Evolutionary conservation across 2,797 vertebrate species (phyloP), one percentile per base, ranked within the genome.

Genomic region (Avahi laniger): DNA sequence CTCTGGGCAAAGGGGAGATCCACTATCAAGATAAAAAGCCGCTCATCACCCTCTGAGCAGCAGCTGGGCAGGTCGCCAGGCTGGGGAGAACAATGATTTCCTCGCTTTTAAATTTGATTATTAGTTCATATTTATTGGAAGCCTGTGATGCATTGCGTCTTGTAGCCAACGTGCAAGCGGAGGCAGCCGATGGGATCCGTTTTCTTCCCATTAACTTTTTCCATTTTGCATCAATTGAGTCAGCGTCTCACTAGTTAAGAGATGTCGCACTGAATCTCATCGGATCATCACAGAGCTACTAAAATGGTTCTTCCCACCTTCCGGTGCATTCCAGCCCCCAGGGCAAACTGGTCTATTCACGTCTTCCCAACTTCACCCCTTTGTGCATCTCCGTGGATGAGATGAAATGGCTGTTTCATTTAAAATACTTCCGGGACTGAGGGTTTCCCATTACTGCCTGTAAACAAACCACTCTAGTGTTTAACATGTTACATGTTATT

Each of bases 91-190:
- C 91, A 95, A 85, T 92, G 93, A 96, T 96, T 94, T 94, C 94
- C 84, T 96, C 91, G 5, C 93, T 84, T 93, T 97, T 84, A 54
- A 83, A 85, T 93, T 84, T 81, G 97, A 96, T 97, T 84, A 97
- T 97, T 95, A 94, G 89, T 97, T 94, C 93, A 26, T 94, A 94
- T 78, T 97, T 95, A 97, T 97, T 91, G 93, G 94, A 94, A 98
- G 89, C 67, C 93, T 22, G 20, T 46, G 91, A 70, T 75, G 69
- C 87, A 33, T 73, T 65, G 63, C 65, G 72, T 80, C 83, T 83
- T 0, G 13, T 1, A 65, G 96, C 89, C 96, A 97, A 83, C 17
- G 12, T 0, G 35, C 76, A 43, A 33, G 83, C 70, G 79, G 91
- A 88, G 92, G 46, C 65, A 26, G 90, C 81, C 86, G 18, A 6